A percentile compares a stretch with the other conserved stretches of the same genome.
Evolutionary conservation across 2,888 invertebrate species (phyloP).

Genomic region (Deilephila elpenor): DNA sequence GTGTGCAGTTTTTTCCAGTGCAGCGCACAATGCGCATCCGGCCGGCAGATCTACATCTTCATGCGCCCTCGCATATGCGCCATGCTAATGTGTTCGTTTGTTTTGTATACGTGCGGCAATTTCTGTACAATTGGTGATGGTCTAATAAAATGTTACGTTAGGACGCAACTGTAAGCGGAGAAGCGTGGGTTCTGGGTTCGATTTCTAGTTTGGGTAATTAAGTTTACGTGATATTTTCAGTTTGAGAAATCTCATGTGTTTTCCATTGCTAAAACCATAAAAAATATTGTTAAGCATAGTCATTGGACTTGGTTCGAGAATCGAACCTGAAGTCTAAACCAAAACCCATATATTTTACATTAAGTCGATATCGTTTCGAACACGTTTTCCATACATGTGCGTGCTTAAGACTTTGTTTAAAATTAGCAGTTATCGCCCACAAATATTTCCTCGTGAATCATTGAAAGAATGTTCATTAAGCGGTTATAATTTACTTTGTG

Average conservation of each 20-base stretch:
- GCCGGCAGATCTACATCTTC: constrained; percentile 64
- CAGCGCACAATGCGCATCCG: constrained; percentile 54
- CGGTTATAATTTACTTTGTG: constrained; percentile 26
- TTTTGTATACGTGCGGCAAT: too few species aligned
- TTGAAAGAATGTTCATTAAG: constrained; percentile 26
- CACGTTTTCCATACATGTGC: neutral
- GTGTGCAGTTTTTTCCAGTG: constrained; percentile 29
- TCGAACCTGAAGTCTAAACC: neutral
- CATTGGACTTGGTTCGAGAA: too few species aligned
- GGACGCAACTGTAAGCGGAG: too few species aligned
- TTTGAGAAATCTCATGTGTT: too few species aligned
- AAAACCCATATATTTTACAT: neutral
- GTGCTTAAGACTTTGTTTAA: neutral
- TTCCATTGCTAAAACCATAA: too few species aligned
- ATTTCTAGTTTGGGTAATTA: too few species aligned
- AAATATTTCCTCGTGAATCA: constrained; percentile 13
- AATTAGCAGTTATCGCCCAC: neutral
- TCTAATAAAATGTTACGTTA: too few species aligned
- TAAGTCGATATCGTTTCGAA: neutral
- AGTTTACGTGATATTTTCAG: too few species aligned
- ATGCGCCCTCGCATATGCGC: constrained; percentile 49
- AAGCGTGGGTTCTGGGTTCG: too few species aligned
- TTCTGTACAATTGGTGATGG: too few species aligned
- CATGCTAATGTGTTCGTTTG: neutral
- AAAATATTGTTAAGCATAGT: too few species aligned